These are phyloP conservation scores for Polydesmus complanatus DNA, from an alignment of 2,888 invertebrate genomes.

Conservation along the genomic window DNA sequence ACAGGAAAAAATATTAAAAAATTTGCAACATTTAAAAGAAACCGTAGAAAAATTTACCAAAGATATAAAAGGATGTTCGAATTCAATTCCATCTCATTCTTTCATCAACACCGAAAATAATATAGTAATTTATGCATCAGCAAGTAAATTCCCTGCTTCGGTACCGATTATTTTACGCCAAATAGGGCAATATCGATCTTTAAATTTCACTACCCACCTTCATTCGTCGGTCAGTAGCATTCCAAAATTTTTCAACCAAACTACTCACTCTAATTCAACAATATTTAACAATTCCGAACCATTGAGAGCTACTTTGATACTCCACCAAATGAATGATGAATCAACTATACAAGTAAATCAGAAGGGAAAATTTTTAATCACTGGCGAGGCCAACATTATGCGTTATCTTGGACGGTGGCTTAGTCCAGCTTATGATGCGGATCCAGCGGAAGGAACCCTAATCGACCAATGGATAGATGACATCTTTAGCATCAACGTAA, in stretches of 20 bases:
- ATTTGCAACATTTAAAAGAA: not conserved
- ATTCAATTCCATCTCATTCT: not conserved
- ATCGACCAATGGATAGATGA: conserved; percentile 16
- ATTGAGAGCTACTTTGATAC: not conserved
- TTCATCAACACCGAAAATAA: not conserved
- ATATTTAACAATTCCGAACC: not conserved
- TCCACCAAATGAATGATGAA: not conserved
- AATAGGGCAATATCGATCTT: not conserved
- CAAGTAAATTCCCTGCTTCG: not conserved
- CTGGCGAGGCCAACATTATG: conserved; percentile 31
- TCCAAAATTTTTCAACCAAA: not conserved
- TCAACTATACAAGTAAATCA: not conserved
- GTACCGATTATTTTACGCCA: not conserved
- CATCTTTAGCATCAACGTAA: not conserved
- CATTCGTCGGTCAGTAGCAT: not conserved
- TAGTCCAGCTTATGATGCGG: conserved; percentile 24
- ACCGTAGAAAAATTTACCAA: not conserved
- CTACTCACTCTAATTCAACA: not conserved
- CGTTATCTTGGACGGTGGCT: conserved; percentile 32
- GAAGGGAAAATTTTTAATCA: conserved; percentile 21
- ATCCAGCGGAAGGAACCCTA: not conserved
- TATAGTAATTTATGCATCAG: conserved; percentile 1
- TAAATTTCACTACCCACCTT: not conserved
- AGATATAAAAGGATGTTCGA: not conserved
- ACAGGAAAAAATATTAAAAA: conserved; percentile 1